These are phyloP conservation scores for Denticeps clupeoides DNA, from an alignment of 2,797 vertebrate genomes.

Conservation along the genomic window DNA sequence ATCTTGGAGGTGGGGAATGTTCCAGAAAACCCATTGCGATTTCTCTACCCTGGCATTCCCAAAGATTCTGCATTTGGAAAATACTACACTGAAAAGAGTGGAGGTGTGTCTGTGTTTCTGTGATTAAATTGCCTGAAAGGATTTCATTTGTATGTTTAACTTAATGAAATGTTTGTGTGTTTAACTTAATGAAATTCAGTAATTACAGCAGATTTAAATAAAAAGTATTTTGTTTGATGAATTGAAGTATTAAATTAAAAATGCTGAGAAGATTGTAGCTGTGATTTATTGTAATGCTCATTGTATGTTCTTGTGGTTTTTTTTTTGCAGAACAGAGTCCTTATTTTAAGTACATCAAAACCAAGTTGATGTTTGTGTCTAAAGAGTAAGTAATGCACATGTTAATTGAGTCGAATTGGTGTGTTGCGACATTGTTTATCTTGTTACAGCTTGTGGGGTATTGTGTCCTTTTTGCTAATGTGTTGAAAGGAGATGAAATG, in stretches of 20 bases:
- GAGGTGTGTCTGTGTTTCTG: slow-evolving; percentile 37
- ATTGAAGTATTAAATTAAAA: too few relatives aligned
- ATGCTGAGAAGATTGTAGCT: too few relatives aligned
- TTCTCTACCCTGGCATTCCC: slow-evolving; percentile 70
- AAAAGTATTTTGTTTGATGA: too few relatives aligned
- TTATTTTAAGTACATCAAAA: slow-evolving; percentile 61
- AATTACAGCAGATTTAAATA: too few relatives aligned
- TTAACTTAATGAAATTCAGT: too few relatives aligned
- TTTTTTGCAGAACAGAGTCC: slow-evolving; percentile 51
- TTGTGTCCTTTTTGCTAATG: neutral
- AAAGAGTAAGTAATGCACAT: slow-evolving; percentile 55
- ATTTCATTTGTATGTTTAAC: too few relatives aligned
- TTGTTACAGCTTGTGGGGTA: neutral
- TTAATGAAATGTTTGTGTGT: too few relatives aligned
- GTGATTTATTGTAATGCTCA: too few relatives aligned
- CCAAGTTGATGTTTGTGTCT: slow-evolving; percentile 62
- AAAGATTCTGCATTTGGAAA: slow-evolving; percentile 75
- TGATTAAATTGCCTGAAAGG: neutral
- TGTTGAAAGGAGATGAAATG: too few relatives aligned
- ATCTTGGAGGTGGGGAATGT: slow-evolving; percentile 67
- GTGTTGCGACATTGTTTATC: neutral
- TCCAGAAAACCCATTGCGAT: slow-evolving; percentile 74
- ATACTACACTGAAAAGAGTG: slow-evolving; percentile 62
- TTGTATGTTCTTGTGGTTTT: slow-evolving; percentile 1
- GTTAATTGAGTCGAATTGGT: neutral